Conservation (phyloP, 1,140 invertebrate genomes). For the Acromyrmex heyeri region DNA sequence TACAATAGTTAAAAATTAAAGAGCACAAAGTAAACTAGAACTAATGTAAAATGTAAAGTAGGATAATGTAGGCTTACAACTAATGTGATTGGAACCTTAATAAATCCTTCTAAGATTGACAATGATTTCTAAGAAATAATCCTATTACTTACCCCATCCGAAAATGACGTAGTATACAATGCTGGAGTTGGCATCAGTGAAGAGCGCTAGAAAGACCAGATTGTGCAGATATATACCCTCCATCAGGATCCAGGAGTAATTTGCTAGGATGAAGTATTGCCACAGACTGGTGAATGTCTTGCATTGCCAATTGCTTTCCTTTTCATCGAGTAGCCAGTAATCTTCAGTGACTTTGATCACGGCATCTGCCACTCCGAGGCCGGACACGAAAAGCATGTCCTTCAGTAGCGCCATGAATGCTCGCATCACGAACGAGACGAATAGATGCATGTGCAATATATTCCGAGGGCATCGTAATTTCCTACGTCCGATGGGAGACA, state of each 20-base stretch:
- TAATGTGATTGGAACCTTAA: not conserved
- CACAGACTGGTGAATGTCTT: constrained; percentile 90
- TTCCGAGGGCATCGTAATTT: constrained; percentile 90
- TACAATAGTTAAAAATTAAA: not conserved
- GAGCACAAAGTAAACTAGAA: not conserved
- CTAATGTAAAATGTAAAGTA: not conserved
- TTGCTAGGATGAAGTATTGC: constrained; percentile 92
- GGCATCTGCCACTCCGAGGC: constrained; percentile 86
- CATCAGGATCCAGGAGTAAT: constrained; percentile 94
- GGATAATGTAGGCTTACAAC: not conserved
- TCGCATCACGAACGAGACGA: constrained; percentile 90
- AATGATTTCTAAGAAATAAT: not conserved
- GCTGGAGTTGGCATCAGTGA: constrained; percentile 90
- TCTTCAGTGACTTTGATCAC: constrained; percentile 81
- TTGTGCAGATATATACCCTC: constrained; percentile 94
- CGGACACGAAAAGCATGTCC: constrained; percentile 88
- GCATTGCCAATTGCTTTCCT: constrained; percentile 90
- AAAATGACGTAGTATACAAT: constrained; percentile 90
- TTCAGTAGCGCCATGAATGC: constrained; percentile 89
- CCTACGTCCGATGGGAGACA: constrained; percentile 85
- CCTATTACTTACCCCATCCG: constrained; percentile 90
- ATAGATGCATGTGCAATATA: constrained; percentile 91
- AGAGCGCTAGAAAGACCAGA: constrained; percentile 91
- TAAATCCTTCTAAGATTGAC: not conserved
- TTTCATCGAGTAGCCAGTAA: constrained; percentile 79